Conservation (phyloP, 2,113 vertebrate genomes). For the Reinhardtius hippoglossoides region DNA sequence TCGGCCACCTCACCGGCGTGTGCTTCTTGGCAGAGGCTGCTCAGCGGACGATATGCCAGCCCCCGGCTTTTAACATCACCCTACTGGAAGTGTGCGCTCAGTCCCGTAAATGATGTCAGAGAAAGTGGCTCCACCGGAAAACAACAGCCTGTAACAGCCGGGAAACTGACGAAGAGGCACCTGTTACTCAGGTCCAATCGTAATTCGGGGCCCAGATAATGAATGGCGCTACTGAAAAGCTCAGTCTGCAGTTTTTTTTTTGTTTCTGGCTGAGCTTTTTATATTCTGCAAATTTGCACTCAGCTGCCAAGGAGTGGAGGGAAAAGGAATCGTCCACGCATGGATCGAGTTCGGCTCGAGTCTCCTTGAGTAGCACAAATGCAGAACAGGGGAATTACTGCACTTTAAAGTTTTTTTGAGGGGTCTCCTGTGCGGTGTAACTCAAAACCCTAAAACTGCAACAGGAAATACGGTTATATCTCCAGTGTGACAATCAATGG, state of each 20-base stretch:
- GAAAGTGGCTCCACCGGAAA: slow-evolving; percentile 59
- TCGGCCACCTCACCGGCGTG: slow-evolving; percentile 26
- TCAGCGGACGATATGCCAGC: background rate
- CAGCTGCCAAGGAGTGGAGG: slow-evolving; percentile 18
- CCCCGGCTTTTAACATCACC: slow-evolving; percentile 22
- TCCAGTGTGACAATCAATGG: slow-evolving; percentile 58
- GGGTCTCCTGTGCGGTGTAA: slow-evolving; percentile 46
- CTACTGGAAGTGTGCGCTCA: slow-evolving; percentile 44
- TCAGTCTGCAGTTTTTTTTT: slow-evolving; percentile 36
- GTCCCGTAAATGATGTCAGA: slow-evolving; percentile 71
- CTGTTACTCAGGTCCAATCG: slow-evolving; percentile 38
- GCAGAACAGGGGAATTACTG: slow-evolving; percentile 31
- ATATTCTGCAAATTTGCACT: slow-evolving; percentile 18
- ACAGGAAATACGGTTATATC: slow-evolving; percentile 56
- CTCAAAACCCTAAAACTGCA: slow-evolving; percentile 49
- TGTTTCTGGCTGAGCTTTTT: slow-evolving; percentile 24
- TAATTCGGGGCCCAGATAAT: slow-evolving; percentile 30
- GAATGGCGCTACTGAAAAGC: background rate
- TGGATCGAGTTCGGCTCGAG: slow-evolving; percentile 34
- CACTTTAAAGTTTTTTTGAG: slow-evolving; percentile 14
- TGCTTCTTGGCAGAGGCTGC: slow-evolving; percentile 37
- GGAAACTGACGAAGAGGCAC: slow-evolving; percentile 50
- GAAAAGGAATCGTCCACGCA: slow-evolving; percentile 33
- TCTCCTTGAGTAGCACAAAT: slow-evolving; percentile 34
- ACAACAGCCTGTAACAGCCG: slow-evolving; percentile 19